These are phyloP conservation scores for Octomys mimax DNA, from an alignment of 2,797 vertebrate genomes.

Conservation along the genomic window DNA sequence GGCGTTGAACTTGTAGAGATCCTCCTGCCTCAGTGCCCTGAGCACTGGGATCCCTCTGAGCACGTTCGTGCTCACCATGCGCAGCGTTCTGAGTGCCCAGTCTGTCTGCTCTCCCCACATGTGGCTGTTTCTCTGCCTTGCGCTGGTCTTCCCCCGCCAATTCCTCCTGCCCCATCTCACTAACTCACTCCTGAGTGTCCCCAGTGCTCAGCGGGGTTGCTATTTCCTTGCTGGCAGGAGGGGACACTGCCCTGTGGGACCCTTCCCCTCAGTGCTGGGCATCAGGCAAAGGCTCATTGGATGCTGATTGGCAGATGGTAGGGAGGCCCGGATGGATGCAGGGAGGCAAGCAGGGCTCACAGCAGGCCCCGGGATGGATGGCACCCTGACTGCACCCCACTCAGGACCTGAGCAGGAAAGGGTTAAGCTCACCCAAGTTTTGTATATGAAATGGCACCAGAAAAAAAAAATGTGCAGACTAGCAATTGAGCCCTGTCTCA, in stretches of 20 bases:
- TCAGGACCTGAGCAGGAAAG: slow-evolving; percentile 66
- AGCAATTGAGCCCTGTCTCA: slow-evolving; percentile 89
- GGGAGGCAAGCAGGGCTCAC: background rate
- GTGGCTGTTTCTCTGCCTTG: background rate
- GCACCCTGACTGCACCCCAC: background rate
- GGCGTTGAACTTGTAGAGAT: background rate
- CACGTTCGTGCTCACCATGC: background rate
- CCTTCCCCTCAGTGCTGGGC: background rate
- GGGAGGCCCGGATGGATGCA: background rate
- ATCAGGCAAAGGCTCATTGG: background rate
- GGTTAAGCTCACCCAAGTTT: slow-evolving; percentile 82
- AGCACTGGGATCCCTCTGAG: background rate
- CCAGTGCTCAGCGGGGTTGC: background rate
- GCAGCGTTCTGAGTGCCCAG: too few species aligned
- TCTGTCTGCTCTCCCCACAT: rapidly evolving
- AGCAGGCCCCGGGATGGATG: background rate
- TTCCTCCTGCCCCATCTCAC: background rate
- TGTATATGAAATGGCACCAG: slow-evolving; percentile 83
- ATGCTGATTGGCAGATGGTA: background rate
- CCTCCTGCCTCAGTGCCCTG: background rate
- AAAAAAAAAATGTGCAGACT: slow-evolving; percentile 87
- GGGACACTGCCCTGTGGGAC: background rate
- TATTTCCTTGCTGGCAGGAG: background rate
- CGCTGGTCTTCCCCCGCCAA: background rate
- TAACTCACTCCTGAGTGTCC: background rate